phyloP scores from a whole-genome alignment of 37 sponge, comb jelly and placozoan genomes.

The Spongilla lacustris region DNA sequence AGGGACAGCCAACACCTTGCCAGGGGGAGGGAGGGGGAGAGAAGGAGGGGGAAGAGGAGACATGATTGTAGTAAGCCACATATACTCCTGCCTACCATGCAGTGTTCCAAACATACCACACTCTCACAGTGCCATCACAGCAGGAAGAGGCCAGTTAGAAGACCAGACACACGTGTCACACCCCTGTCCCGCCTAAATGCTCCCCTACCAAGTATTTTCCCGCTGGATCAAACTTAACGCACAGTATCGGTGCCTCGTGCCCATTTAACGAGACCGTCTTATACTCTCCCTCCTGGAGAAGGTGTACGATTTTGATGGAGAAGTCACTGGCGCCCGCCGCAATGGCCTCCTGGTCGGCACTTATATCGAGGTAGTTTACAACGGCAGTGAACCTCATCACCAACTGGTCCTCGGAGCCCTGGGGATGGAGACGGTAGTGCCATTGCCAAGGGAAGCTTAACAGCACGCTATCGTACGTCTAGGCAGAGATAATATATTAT shows the following conservation, averaged over 20 bases:
- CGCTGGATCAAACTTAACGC: constrained; percentile 58
- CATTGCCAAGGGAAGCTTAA: no score
- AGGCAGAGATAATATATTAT: no score
- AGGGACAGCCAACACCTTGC: constrained; percentile 55
- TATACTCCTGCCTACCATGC: not conserved
- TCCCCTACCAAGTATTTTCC: constrained; percentile 62
- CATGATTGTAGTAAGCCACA: not conserved
- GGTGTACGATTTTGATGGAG: constrained; percentile 45
- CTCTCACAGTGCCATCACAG: constrained; percentile 69
- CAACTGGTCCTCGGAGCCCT: constrained; percentile 46
- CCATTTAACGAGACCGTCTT: constrained; percentile 27
- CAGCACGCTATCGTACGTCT: no score
- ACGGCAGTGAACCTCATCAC: constrained; percentile 55
- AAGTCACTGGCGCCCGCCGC: constrained; percentile 77
- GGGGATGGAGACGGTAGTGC: not conserved
- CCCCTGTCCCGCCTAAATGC: not conserved
- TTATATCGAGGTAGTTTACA: constrained; percentile 46
- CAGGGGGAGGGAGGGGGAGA: not conserved
- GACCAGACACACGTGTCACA: not conserved
- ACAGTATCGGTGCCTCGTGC: constrained; percentile 79
- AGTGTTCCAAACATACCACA: constrained; percentile 60
- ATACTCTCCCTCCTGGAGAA: constrained; percentile 6
- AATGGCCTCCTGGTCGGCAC: constrained; percentile 23
- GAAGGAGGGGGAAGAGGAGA: not conserved
- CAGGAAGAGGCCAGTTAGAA: constrained; percentile 43